Percentiles rank a stretch among this genome's conserved stretches.
These are phyloP conservation scores for Xanthia togata DNA, from an alignment of 2,888 invertebrate species.

Conservation along the genomic window DNA sequence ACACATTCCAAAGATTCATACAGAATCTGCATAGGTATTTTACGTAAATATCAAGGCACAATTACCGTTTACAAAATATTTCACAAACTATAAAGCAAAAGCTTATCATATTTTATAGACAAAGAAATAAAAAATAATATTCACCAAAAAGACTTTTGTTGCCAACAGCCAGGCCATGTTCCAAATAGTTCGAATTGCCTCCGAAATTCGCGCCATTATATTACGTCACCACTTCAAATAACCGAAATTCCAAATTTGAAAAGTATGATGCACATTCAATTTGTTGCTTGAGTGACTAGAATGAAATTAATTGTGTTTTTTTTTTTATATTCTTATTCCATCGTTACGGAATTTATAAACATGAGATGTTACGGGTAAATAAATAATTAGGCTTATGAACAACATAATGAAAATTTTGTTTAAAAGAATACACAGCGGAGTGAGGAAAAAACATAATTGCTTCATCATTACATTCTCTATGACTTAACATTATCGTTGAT, in stretches of 20 bases:
- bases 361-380: constrained; percentile 2
- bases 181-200: constrained; percentile 81
- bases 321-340: constrained; percentile 43
- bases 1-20: constrained; percentile 24
- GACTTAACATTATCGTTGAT: constrained; percentile 44
- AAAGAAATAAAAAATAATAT: constrained; percentile 40
- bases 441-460: constrained; percentile 35
- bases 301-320: background rate
- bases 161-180: constrained; percentile 85
- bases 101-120: background rate
- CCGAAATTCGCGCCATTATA: constrained; percentile 78
- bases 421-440: constrained; percentile 27
- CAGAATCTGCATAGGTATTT: constrained; percentile 25
- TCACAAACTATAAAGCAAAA: constrained; percentile 3
- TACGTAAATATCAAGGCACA: constrained; percentile 32
- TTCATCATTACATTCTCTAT: constrained; percentile 52
- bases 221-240: constrained; percentile 53
- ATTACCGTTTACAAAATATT: constrained; percentile 29
- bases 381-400: background rate
- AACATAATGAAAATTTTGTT: constrained; percentile 26
- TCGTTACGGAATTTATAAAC: constrained; percentile 34
- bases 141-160: constrained; percentile 86
- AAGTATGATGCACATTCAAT: constrained; percentile 32
- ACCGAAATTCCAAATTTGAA: constrained; percentile 47
- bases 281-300: constrained; percentile 42